Percentiles rank a stretch among this genome's conserved stretches.
These are phyloP conservation scores for Styela plicata DNA, from an alignment of 23 tunicate species.

Conservation along the genomic window DNA sequence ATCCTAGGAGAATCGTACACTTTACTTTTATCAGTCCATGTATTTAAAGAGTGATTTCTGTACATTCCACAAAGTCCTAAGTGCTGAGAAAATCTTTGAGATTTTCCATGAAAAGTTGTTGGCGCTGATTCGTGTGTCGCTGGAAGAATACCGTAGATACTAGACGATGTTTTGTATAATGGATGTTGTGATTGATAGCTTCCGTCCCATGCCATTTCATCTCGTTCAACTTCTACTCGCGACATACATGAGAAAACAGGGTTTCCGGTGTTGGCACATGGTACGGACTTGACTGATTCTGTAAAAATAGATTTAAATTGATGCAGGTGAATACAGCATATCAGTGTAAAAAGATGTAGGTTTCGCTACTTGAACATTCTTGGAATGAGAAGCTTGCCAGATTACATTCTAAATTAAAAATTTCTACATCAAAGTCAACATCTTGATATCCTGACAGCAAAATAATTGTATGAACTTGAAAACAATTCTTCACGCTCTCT, in stretches of 20 bases:
- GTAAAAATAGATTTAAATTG: too few species aligned
- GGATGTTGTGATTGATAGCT: conserved; percentile 61
- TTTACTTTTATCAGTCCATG: conserved; percentile 70
- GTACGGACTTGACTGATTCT: conserved; percentile 11
- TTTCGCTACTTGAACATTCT: too few species aligned
- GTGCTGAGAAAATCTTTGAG: conserved; percentile 68
- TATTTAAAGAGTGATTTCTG: conserved; percentile 78
- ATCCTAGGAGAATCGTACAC: conserved; percentile 76
- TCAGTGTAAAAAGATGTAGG: too few species aligned
- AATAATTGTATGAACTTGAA: too few species aligned
- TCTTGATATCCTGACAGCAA: too few species aligned
- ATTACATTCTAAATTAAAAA: too few species aligned
- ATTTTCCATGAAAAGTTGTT: conserved; percentile 67
- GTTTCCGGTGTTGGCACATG: conserved; percentile 63
- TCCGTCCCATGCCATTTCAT: conserved; percentile 42
- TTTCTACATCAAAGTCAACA: too few species aligned
- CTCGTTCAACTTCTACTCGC: conserved; percentile 38
- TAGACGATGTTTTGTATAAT: conserved; percentile 62
- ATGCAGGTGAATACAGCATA: too few species aligned
- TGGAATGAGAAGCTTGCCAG: too few species aligned
- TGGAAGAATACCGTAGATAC: conserved; percentile 66
- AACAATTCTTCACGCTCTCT: too few species aligned
- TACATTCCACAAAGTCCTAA: conserved; percentile 87
- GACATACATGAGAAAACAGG: conserved; percentile 70
- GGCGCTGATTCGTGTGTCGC: conserved; percentile 63